Conservation (phyloP, 2,113 vertebrate species). For the Phycodurus eques region DNA sequence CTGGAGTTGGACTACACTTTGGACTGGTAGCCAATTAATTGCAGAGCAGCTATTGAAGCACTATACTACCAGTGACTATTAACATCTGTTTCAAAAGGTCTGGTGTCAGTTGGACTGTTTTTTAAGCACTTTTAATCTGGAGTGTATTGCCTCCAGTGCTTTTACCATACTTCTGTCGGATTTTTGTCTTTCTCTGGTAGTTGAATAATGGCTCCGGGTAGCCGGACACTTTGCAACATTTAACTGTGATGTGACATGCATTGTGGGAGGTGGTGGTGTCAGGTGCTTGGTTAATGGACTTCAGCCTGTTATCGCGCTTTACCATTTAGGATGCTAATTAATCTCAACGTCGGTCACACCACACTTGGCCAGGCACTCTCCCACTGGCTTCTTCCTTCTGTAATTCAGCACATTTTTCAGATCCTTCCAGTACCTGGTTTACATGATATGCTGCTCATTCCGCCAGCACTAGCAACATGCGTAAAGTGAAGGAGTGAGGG, state of each 20-base stretch:
- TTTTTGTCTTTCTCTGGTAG: constrained; percentile 7
- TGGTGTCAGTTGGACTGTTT: background rate
- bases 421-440: constrained; percentile 65
- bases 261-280: constrained; percentile 46
- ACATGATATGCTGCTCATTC: constrained; percentile 71
- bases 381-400: constrained; percentile 71
- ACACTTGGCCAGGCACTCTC: constrained; percentile 60
- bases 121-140: background rate
- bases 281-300: constrained; percentile 48
- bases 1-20: no score
- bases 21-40: no score
- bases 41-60: no score
- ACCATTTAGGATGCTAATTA: constrained; percentile 77
- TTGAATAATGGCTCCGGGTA: constrained; percentile 5
- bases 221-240: background rate
- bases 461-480: constrained; percentile 51
- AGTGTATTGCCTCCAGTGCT: background rate
- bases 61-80: no score
- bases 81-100: no score
- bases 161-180: background rate
- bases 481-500: constrained; percentile 31
- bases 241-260: constrained; percentile 4
- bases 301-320: constrained; percentile 50
- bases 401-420: constrained; percentile 73
- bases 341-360: constrained; percentile 73